Conservation (phyloP, 1,140 invertebrate species). For the Portunus trituberculatus region DNA sequence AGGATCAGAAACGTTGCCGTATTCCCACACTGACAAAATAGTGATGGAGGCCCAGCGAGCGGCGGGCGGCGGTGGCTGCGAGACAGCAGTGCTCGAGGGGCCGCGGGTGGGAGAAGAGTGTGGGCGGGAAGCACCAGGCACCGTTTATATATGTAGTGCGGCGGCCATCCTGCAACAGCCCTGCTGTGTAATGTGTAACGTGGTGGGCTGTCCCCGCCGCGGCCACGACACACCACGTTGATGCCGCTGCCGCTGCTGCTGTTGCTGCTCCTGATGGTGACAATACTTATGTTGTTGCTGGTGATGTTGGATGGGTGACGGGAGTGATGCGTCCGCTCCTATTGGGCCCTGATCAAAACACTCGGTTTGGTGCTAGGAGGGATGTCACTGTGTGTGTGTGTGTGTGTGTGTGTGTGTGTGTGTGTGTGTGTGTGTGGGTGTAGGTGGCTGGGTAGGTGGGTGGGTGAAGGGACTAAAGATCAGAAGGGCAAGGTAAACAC, state of each 20-base stretch:
- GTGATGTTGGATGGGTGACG: neutral
- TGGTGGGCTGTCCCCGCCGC: neutral
- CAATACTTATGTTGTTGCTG: neutral
- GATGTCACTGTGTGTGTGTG: neutral
- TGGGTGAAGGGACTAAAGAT: neutral
- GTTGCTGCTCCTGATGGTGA: neutral
- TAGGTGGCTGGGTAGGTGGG: neutral
- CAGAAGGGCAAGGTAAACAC: neutral
- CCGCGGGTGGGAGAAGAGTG: neutral
- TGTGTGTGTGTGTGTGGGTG: slow-evolving; percentile 30
- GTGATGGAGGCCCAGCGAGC: neutral
- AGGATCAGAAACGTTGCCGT: neutral
- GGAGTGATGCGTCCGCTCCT: neutral
- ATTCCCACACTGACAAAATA: neutral
- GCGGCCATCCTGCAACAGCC: neutral
- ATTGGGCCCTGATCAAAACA: neutral
- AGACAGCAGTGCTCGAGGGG: neutral
- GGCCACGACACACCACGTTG: too few species aligned
- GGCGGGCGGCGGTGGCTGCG: neutral
- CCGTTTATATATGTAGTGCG: neutral
- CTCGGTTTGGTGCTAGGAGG: neutral
- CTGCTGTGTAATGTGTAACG: neutral
- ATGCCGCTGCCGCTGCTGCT: neutral
- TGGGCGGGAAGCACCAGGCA: neutral
- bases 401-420: slow-evolving; percentile 34